A percentile compares a stretch with the other conserved stretches of the same genome.
These are phyloP conservation scores for Brachypteracias leptosomus DNA, from an alignment of 2,113 vertebrate genomes.

Conservation along the genomic window DNA sequence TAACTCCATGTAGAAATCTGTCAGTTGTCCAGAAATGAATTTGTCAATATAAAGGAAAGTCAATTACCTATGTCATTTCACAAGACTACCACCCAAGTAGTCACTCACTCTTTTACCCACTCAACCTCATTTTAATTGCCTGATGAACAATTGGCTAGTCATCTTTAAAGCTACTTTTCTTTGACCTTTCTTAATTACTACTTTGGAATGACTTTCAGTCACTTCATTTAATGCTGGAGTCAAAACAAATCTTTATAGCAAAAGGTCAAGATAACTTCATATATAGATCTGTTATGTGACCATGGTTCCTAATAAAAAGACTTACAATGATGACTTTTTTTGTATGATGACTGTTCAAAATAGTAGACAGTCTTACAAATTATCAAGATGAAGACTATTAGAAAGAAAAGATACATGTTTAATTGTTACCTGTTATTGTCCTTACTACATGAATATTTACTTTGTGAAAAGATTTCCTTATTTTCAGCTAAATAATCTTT, in stretches of 20 bases:
- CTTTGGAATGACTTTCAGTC: not conserved
- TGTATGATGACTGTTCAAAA: not conserved
- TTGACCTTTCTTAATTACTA: not conserved
- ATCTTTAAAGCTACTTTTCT: not conserved
- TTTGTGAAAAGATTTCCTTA: conserved; percentile 60
- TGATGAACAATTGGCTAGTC: not conserved
- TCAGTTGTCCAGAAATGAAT: not conserved
- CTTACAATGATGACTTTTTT: not conserved
- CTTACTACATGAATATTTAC: conserved; percentile 51
- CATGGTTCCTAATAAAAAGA: not conserved
- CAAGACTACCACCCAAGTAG: not conserved
- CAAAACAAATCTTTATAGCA: not conserved
- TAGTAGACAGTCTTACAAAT: not conserved
- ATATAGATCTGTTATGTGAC: not conserved
- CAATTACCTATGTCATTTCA: not conserved
- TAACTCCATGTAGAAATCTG: not conserved
- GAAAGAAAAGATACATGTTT: not conserved
- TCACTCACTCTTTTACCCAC: not conserved
- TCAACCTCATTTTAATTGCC: not conserved
- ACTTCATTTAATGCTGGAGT: not conserved
- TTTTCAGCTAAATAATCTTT: conserved; percentile 69
- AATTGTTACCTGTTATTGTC: conserved; percentile 27
- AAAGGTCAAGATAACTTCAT: not conserved
- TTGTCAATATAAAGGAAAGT: not conserved
- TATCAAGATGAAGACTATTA: not conserved